phyloP scores from a whole-genome alignment of 2,797 vertebrate species.

The Melanotaenia trifasciata region DNA sequence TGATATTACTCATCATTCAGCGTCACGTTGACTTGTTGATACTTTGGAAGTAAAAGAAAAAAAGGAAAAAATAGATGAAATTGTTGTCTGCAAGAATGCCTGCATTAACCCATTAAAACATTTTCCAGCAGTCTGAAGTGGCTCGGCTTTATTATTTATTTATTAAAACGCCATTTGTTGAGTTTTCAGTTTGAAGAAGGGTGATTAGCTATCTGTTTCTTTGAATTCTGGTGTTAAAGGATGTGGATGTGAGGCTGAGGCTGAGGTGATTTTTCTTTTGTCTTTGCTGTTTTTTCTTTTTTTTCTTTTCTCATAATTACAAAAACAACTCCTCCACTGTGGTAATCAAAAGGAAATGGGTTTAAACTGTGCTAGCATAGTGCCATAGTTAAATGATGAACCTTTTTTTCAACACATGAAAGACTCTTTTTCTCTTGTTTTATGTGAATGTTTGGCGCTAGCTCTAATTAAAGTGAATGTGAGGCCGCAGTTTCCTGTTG shows the following conservation, averaged over 20 bases:
- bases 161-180: conserved; percentile 4
- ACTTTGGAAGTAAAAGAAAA: conserved; percentile 56
- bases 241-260: conserved; percentile 12
- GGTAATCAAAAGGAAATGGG: conserved; percentile 58
- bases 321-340: conserved; percentile 19
- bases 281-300: conserved; percentile 1
- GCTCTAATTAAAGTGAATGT: conserved; percentile 73
- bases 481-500: conserved; percentile 47
- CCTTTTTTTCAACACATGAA: conserved; percentile 43
- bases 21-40: conserved; percentile 76
- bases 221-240: conserved; percentile 40
- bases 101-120: conserved; percentile 87
- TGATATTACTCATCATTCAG: conserved; percentile 77
- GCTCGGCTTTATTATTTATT: conserved; percentile 24
- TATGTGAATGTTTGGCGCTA: conserved; percentile 42
- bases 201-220: conserved; percentile 23
- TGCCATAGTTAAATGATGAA: conserved; percentile 36
- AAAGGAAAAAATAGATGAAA: conserved; percentile 65
- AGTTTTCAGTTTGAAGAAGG: conserved; percentile 6
- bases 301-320: conserved; percentile 29
- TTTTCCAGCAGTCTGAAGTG: conserved; percentile 78
- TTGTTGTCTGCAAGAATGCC: conserved; percentile 82
- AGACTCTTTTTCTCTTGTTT: conserved; percentile 26
- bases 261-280: background rate
- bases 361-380: conserved; percentile 25